Conservation (phyloP, 2,113 vertebrate species). For the Colistium nudipinnis region DNA sequence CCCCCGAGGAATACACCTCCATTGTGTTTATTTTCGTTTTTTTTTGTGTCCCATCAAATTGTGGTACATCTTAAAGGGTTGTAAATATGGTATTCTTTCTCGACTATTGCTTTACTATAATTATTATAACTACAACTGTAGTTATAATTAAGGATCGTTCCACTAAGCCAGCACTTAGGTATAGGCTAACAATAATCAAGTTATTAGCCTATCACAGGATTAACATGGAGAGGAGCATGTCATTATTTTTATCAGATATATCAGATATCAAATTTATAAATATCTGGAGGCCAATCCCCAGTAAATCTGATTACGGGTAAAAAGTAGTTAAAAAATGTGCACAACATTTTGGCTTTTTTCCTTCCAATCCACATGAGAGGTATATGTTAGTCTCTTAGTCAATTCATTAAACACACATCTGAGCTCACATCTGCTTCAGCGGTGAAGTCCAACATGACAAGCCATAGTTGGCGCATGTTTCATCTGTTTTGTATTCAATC, state of each 20-base stretch:
- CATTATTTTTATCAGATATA: no score
- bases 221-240: no score
- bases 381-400: background rate
- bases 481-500: slow-evolving; percentile 40
- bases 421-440: slow-evolving; percentile 15
- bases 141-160: background rate
- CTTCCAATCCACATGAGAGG: background rate
- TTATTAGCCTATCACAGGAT: no score
- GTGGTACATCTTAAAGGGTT: background rate
- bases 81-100: no score
- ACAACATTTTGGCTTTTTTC: background rate
- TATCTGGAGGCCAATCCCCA: no score
- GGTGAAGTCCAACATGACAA: slow-evolving; percentile 41
- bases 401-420: slow-evolving; percentile 30
- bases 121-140: no score
- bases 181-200: background rate
- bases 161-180: background rate
- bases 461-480: slow-evolving; percentile 32
- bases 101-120: no score
- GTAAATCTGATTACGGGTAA: no score
- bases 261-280: no score
- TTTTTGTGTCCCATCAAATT: background rate
- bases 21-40: background rate
- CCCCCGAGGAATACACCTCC: background rate
- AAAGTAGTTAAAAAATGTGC: slow-evolving; percentile 2